Conservation (phyloP, 2,797 vertebrate species). For the Lepidocolaptes lacrymiger region DNA sequence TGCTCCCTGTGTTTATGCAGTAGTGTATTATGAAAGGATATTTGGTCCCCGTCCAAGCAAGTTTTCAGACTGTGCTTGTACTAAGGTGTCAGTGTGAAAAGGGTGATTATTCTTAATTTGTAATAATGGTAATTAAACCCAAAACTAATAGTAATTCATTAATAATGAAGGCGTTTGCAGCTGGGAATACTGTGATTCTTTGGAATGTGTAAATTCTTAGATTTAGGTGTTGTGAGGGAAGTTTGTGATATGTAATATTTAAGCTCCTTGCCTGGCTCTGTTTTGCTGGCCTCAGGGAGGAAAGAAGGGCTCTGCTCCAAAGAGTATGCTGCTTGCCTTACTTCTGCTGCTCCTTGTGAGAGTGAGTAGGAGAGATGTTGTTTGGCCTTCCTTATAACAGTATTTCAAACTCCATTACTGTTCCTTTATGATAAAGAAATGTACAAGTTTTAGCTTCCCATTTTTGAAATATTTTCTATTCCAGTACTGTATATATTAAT, state of each 20-base stretch:
- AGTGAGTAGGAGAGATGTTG: neutral
- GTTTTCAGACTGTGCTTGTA: neutral
- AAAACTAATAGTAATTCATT: neutral
- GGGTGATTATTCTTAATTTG: neutral
- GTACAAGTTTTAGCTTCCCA: neutral
- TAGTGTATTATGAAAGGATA: neutral
- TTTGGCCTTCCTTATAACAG: neutral
- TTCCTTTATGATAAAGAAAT: neutral
- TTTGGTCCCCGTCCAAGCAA: neutral
- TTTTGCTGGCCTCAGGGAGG: neutral
- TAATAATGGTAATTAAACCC: neutral
- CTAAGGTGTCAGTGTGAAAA: neutral
- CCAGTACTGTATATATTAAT: neutral
- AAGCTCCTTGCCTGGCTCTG: neutral
- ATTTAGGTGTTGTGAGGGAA: neutral
- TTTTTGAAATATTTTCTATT: neutral
- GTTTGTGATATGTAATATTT: fast-evolving
- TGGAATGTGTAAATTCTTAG: neutral
- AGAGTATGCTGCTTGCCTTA: neutral
- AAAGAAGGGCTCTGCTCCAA: neutral
- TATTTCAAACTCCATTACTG: neutral
- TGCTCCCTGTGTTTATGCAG: neutral
- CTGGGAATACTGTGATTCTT: neutral
- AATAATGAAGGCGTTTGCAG: neutral
- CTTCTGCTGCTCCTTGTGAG: neutral